These are phyloP conservation scores for Actenoides lindsayi DNA, from an alignment of 2,113 vertebrate species.

Conservation along the genomic window DNA sequence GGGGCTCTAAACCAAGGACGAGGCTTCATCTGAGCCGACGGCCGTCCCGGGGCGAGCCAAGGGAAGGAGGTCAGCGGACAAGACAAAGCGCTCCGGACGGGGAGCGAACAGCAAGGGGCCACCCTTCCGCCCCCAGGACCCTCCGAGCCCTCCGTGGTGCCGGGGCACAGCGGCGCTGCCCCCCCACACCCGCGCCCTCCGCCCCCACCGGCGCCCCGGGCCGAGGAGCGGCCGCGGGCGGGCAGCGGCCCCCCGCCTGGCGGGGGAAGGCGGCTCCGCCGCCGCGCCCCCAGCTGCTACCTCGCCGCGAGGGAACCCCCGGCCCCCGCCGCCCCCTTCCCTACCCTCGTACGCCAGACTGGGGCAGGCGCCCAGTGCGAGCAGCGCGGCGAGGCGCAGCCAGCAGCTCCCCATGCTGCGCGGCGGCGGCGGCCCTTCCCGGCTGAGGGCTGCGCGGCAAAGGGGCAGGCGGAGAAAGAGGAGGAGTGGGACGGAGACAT, in stretches of 20 bases:
- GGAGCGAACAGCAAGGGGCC: neutral
- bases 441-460: neutral
- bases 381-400: slow-evolving; percentile 29
- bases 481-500: neutral
- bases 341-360: slow-evolving; percentile 27
- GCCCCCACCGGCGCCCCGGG: neutral
- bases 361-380: neutral
- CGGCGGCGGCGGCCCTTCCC: neutral
- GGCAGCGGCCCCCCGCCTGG: neutral
- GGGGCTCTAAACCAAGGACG: accelerated
- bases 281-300: neutral
- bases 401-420: slow-evolving; percentile 65
- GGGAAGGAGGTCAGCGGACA: neutral
- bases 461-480: neutral
- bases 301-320: neutral
- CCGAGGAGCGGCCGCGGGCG: neutral
- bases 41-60: neutral
- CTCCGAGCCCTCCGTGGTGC: neutral
- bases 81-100: neutral
- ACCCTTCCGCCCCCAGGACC: neutral
- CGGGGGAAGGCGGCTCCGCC: neutral
- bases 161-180: neutral
- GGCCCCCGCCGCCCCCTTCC: neutral
- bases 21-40: accelerated
- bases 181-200: no score